A percentile compares a stretch with the other conserved stretches of the same genome.
Conservation (phyloP, 2,797 vertebrate species). For the Cygnus olor region DNA sequence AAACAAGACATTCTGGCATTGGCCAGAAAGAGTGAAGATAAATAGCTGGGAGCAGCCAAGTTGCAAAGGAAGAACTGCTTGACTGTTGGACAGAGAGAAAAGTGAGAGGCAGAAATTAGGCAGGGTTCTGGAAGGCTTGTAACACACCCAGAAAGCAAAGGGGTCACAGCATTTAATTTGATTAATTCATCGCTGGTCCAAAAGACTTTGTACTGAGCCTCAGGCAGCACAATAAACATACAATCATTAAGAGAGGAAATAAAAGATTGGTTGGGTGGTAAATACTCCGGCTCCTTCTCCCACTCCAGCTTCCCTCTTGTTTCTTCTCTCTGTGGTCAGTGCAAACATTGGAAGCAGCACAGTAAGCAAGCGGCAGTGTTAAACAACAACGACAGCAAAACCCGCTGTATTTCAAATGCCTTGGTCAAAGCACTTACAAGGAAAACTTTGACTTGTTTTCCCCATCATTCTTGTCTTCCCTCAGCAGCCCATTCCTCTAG, state of each 20-base stretch:
- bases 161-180: conserved; percentile 72
- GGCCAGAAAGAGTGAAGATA: conserved; percentile 66
- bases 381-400: background rate
- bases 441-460: conserved; percentile 46
- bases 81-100: conserved; percentile 60
- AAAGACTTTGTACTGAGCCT: conserved; percentile 56
- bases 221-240: conserved; percentile 56
- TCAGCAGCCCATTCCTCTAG: background rate
- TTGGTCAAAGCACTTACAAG: conserved; percentile 48
- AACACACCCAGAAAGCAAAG: conserved; percentile 63
- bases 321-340: conserved; percentile 6
- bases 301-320: background rate
- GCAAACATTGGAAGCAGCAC: conserved; percentile 16
- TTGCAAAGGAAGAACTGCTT: conserved; percentile 41
- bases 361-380: conserved; percentile 5
- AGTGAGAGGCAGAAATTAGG: conserved; percentile 57
- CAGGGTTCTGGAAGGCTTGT: conserved; percentile 32
- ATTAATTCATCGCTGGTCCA: conserved; percentile 66
- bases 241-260: conserved; percentile 58
- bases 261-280: conserved; percentile 61
- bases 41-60: conserved; percentile 48
- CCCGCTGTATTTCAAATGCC: background rate
- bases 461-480: background rate
- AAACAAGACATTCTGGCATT: conserved; percentile 53
- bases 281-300: conserved; percentile 35